Evolutionary conservation across 1,140 invertebrate species (phyloP).

Genomic region (Drosophila serrata): DNA sequence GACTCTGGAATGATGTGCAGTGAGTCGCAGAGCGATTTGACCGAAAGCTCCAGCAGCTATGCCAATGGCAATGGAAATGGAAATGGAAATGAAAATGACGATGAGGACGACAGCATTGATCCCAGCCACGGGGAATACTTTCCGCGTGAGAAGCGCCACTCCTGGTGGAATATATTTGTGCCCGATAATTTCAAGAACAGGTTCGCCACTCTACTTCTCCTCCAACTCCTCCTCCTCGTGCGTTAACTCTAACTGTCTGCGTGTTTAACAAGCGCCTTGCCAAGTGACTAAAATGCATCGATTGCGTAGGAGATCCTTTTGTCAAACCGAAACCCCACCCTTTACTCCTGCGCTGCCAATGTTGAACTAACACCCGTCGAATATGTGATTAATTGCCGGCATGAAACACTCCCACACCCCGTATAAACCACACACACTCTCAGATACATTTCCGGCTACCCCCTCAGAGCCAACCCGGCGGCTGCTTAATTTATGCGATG

Average conservation of each 20-base stretch:
- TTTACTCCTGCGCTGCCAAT: conserved; percentile 26
- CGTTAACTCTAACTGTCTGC: conserved; percentile 56
- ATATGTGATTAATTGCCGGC: conserved; percentile 49
- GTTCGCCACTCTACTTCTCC: conserved; percentile 76
- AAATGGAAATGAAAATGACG: conserved; percentile 41
- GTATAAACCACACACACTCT: conserved; percentile 8
- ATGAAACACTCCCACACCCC: conserved; percentile 40
- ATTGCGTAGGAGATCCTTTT: conserved; percentile 33
- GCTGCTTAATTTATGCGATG: conserved; percentile 34
- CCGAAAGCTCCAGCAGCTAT: conserved; percentile 63
- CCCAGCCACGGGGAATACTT: conserved; percentile 82
- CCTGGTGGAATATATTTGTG: conserved; percentile 95
- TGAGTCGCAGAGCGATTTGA: conserved; percentile 76
- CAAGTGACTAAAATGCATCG: conserved; percentile 67
- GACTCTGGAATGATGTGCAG: conserved; percentile 63
- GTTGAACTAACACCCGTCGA: conserved; percentile 53
- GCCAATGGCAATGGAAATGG: conserved; percentile 44
- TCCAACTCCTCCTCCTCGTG: conserved; percentile 40
- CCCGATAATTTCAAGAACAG: conserved; percentile 90
- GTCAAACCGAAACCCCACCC: conserved; percentile 2
- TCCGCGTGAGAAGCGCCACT: conserved; percentile 90
- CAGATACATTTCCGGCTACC: conserved; percentile 26
- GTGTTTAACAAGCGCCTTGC: conserved; percentile 72
- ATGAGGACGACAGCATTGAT: conserved; percentile 73
- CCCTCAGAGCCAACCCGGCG: background rate